phyloP scores from a whole-genome alignment of 2,888 invertebrate genomes.

The Ectemnius lituratus region DNA sequence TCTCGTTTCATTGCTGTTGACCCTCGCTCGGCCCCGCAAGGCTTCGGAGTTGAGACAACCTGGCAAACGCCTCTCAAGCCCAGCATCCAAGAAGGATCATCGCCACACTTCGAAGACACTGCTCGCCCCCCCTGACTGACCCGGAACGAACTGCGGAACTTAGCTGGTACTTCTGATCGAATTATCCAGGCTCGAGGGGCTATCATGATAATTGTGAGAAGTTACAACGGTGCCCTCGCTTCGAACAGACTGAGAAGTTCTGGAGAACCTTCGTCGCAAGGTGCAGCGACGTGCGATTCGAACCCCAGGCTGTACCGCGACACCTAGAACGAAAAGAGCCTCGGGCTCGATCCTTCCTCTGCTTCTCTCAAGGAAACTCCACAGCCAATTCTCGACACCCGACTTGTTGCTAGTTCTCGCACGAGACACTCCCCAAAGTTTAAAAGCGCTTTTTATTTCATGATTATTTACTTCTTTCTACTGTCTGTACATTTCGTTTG shows the following conservation, averaged over 20 bases:
- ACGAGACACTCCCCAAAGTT: too few relatives aligned
- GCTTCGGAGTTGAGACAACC: slow-evolving; percentile 8
- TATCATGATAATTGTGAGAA: slow-evolving; percentile 72
- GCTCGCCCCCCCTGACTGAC: slow-evolving; percentile 15
- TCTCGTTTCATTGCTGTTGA: not conserved
- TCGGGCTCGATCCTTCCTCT: not conserved
- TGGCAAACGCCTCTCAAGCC: slow-evolving; percentile 29
- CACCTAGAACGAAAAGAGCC: slow-evolving; percentile 8
- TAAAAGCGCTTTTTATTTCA: too few relatives aligned
- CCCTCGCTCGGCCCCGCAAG: slow-evolving; percentile 13
- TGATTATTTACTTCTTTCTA: too few relatives aligned
- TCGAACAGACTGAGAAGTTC: not conserved
- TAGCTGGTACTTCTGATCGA: slow-evolving; percentile 60
- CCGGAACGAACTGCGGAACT: slow-evolving; percentile 42
- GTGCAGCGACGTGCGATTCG: slow-evolving; percentile 30
- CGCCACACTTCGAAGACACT: slow-evolving; percentile 42
- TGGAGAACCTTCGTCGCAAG: not conserved
- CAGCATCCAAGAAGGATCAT: slow-evolving; percentile 8
- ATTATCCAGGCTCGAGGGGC: slow-evolving; percentile 56
- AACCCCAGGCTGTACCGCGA: slow-evolving; percentile 14
- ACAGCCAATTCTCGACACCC: slow-evolving; percentile 57
- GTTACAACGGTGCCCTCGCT: slow-evolving; percentile 55
- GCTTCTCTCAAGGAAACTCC: slow-evolving; percentile 48
- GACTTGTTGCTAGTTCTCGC: too few relatives aligned
- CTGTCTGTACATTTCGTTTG: too few relatives aligned